A percentile compares a stretch with the other conserved stretches of the same genome.
Conservation (phyloP, 2,888 invertebrate species). For the Drosophila anomalata region DNA sequence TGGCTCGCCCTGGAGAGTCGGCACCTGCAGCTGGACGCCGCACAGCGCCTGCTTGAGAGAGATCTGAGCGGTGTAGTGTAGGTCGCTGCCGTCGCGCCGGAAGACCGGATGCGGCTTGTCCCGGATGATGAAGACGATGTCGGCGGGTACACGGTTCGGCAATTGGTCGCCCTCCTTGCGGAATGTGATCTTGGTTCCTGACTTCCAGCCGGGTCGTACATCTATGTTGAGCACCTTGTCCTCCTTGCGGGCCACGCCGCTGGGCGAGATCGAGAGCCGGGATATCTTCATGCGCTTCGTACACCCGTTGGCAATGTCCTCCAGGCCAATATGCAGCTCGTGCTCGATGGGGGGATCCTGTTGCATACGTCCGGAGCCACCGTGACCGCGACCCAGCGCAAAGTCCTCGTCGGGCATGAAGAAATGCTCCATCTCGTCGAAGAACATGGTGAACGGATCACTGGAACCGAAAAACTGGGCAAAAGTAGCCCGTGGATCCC, state of each 20-base stretch:
- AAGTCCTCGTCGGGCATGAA: constrained; percentile 89
- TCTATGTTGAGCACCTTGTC: constrained; percentile 97
- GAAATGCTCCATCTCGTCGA: constrained; percentile 92
- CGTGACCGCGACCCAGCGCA: constrained; percentile 84
- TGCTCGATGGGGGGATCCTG: constrained; percentile 96
- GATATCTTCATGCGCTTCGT: constrained; percentile 99
- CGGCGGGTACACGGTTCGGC: constrained; percentile 96
- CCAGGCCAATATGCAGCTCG: constrained; percentile 94
- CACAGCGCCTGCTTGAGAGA: constrained; percentile 95
- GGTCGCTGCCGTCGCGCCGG: constrained; percentile 96
- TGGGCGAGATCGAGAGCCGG: constrained; percentile 89
- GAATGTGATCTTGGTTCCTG: constrained; percentile 98
- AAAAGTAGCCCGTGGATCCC: constrained; percentile 97
- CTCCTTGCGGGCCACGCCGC: constrained; percentile 92
- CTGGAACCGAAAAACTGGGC: constrained; percentile 98
- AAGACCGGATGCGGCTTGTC: constrained; percentile 96
- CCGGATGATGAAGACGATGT: constrained; percentile 97
- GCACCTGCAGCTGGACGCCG: constrained; percentile 94
- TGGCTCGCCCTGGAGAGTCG: constrained; percentile 92
- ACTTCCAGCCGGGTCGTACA: constrained; percentile 98
- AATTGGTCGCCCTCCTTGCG: constrained; percentile 97
- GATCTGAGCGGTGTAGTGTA: constrained; percentile 93
- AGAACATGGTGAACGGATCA: constrained; percentile 96
- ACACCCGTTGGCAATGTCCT: constrained; percentile 96
- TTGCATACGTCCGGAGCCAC: constrained; percentile 85